Percentiles rank a stretch among this genome's conserved stretches.
Evolutionary conservation across 2,797 vertebrate genomes (phyloP).

Genomic region (Girardinus metallicus): DNA sequence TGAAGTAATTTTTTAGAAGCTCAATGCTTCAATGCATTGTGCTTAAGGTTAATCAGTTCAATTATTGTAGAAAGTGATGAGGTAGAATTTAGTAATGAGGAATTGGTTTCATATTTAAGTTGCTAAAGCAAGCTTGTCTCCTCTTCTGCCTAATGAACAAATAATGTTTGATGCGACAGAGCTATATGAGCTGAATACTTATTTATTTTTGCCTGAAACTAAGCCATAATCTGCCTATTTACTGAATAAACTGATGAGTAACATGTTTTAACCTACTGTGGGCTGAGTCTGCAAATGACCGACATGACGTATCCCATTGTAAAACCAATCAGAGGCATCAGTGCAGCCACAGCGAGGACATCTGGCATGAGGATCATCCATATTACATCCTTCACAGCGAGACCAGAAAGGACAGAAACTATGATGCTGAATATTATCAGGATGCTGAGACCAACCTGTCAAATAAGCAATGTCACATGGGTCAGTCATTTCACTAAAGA

Average conservation of each 20-base stretch:
- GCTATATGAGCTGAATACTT: neutral
- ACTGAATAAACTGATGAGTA: neutral
- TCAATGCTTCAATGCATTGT: neutral
- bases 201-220: neutral
- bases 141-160: neutral
- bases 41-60: neutral
- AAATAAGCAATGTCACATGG: constrained; percentile 10
- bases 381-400: constrained; percentile 68
- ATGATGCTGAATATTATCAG: constrained; percentile 65
- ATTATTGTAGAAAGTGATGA: neutral
- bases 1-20: neutral
- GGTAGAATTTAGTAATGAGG: neutral
- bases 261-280: constrained; percentile 68
- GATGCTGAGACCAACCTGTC: constrained; percentile 78
- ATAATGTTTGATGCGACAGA: neutral
- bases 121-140: neutral
- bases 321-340: constrained; percentile 87
- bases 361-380: constrained; percentile 72
- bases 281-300: constrained; percentile 73
- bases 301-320: constrained; percentile 83
- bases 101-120: neutral
- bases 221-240: neutral
- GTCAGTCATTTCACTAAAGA: neutral
- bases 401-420: constrained; percentile 58
- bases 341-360: constrained; percentile 73